phyloP scores from a whole-genome alignment of 2,113 vertebrate genomes.

The Aspidoscelis tigris region DNA sequence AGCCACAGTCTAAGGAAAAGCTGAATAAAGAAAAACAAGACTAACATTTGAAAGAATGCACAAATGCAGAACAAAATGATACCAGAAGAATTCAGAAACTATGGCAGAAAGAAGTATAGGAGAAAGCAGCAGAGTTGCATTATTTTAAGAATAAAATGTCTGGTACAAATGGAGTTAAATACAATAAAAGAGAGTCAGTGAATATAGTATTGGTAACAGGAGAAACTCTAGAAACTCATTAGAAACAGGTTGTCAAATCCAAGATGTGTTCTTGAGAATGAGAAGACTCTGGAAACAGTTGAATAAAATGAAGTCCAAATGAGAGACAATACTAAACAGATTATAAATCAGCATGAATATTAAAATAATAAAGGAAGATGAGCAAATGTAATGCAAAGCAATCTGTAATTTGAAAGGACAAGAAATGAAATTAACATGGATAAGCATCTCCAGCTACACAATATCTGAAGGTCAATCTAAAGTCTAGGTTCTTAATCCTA shows the following conservation, averaged over 20 bases:
- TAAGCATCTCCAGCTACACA: not conserved
- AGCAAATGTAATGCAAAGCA: not conserved
- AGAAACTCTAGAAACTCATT: not conserved
- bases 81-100: too few species aligned
- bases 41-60: too few species aligned
- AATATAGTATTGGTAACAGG: not conserved
- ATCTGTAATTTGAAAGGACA: not conserved
- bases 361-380: not conserved
- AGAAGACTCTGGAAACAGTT: not conserved
- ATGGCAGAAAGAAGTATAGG: too few species aligned
- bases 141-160: not conserved
- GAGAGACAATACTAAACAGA: not conserved
- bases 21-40: too few species aligned
- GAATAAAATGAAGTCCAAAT: not conserved
- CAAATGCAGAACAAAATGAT: too few species aligned
- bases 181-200: too few species aligned
- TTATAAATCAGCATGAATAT: not conserved
- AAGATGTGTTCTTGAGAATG: not conserved
- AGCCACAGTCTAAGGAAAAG: too few species aligned
- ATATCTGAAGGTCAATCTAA: not conserved
- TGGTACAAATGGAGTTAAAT: not conserved
- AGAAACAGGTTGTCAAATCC: not conserved
- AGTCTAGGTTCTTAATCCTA: not conserved
- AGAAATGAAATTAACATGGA: not conserved
- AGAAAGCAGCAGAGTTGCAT: too few species aligned